Evolutionary conservation across 2,888 invertebrate genomes (phyloP).

Genomic region (Frankliniella intonsa): DNA sequence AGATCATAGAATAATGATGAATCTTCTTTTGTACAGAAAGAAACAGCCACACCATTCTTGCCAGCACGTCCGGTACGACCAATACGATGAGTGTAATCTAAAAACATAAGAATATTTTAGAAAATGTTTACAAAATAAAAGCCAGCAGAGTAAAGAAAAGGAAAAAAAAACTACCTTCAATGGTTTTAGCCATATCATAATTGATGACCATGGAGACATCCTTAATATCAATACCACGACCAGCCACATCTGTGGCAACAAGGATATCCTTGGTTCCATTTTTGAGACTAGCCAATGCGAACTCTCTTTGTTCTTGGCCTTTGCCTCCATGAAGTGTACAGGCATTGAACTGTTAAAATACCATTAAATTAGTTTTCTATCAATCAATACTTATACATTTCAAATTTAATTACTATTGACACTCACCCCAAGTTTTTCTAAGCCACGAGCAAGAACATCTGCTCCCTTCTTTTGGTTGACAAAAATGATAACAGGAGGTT

Average conservation of each 20-base stretch:
- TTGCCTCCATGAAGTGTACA: slow-evolving; percentile 99
- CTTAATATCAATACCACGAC: slow-evolving; percentile 99
- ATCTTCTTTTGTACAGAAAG: slow-evolving; percentile 97
- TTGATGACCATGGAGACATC: slow-evolving; percentile 99
- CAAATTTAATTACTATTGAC: slow-evolving; percentile 30
- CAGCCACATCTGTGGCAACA: slow-evolving; percentile 99
- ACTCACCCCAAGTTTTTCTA: slow-evolving; percentile 85
- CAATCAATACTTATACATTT: neutral
- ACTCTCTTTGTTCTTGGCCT: slow-evolving; percentile 99
- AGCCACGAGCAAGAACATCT: slow-evolving; percentile 91
- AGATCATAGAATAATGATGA: slow-evolving; percentile 92
- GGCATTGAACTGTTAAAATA: slow-evolving; percentile 69
- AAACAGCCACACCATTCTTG: slow-evolving; percentile 92
- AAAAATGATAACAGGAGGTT: slow-evolving; percentile 98
- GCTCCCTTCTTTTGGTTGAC: slow-evolving; percentile 99
- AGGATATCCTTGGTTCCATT: slow-evolving; percentile 94
- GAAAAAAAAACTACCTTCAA: slow-evolving; percentile 62
- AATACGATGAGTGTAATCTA: slow-evolving; percentile 94
- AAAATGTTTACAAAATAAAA: neutral
- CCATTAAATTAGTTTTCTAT: slow-evolving; percentile 26
- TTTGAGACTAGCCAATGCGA: slow-evolving; percentile 93
- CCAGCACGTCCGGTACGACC: slow-evolving; percentile 99
- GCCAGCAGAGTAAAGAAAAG: neutral
- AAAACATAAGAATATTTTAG: slow-evolving; percentile 39
- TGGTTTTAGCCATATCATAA: slow-evolving; percentile 99